phyloP scores from a whole-genome alignment of 1,140 invertebrate species.

The Drosophila willistoni region DNA sequence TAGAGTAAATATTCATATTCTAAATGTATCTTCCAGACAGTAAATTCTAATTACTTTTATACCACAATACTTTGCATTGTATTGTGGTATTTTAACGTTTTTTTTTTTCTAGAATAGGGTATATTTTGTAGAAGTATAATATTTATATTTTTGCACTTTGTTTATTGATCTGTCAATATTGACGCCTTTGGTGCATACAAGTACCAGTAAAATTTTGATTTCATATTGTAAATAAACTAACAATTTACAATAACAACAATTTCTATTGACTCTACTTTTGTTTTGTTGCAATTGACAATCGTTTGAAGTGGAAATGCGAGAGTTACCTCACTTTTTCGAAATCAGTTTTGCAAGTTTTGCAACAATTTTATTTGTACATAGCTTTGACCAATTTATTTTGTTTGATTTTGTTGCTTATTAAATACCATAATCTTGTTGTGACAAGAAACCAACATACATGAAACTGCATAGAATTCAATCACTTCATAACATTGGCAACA shows the following conservation, averaged over 20 bases:
- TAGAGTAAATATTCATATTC: too few species aligned
- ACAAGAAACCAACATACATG: constrained; percentile 61
- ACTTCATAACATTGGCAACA: constrained; percentile 64
- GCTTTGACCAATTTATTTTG: constrained; percentile 46
- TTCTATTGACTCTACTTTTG: too few species aligned
- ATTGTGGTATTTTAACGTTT: too few species aligned
- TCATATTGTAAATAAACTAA: background rate
- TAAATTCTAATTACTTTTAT: too few species aligned
- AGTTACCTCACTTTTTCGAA: background rate
- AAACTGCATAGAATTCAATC: constrained; percentile 50
- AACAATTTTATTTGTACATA: constrained; percentile 24
- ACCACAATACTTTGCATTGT: too few species aligned
- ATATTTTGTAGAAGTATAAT: background rate
- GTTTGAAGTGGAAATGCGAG: background rate
- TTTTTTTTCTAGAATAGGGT: too few species aligned
- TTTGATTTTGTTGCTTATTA: background rate
- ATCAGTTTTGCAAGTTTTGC: constrained; percentile 7
- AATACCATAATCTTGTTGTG: constrained; percentile 51
- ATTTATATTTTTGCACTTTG: constrained; percentile 36
- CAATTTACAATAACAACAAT: too few species aligned
- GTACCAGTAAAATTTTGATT: constrained; percentile 24
- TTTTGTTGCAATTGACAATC: background rate
- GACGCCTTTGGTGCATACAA: constrained; percentile 34
- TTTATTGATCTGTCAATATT: constrained; percentile 24
- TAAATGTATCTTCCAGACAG: too few species aligned